Percentiles rank a stretch among this genome's conserved stretches.
phyloP scores from a whole-genome alignment of 1,140 invertebrate genomes.

The Cardiocondyla obscurior region DNA sequence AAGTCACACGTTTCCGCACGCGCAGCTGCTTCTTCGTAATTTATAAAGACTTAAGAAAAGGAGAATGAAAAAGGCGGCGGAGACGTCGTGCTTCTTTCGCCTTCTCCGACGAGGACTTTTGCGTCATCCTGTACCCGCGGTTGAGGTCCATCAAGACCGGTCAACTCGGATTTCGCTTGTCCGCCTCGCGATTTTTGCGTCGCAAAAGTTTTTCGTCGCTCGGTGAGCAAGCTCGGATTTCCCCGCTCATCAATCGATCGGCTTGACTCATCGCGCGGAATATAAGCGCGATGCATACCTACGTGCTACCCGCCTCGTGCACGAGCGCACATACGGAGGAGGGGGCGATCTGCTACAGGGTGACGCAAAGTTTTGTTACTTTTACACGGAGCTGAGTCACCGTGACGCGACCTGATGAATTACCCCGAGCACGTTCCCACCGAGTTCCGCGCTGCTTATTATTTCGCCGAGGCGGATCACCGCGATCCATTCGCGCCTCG shows the following conservation, averaged over 20 bases:
- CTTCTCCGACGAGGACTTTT: too few relatives aligned
- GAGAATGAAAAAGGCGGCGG: not conserved
- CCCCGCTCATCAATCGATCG: conserved; percentile 55
- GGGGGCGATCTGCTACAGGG: conserved; percentile 8
- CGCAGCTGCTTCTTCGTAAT: not conserved
- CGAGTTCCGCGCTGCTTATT: conserved; percentile 19
- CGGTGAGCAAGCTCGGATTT: conserved; percentile 41
- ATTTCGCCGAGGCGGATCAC: conserved; percentile 14
- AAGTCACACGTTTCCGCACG: not conserved
- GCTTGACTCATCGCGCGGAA: conserved; percentile 52
- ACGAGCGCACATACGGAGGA: not conserved
- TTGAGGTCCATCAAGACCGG: not conserved
- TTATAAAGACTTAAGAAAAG: not conserved
- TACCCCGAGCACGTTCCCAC: conserved; percentile 34
- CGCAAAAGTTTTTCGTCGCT: conserved; percentile 29
- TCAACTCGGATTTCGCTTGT: not conserved
- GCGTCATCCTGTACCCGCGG: not conserved
- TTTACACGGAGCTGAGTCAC: conserved; percentile 45
- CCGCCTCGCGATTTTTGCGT: conserved; percentile 23
- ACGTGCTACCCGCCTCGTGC: not conserved
- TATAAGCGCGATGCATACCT: conserved; percentile 54
- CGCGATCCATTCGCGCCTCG: not conserved
- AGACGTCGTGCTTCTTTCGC: too few relatives aligned
- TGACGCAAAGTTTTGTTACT: conserved; percentile 57
- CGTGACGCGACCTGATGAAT: conserved; percentile 37